Conservation (phyloP, 2,113 vertebrate genomes). For the Salvator merianae region DNA sequence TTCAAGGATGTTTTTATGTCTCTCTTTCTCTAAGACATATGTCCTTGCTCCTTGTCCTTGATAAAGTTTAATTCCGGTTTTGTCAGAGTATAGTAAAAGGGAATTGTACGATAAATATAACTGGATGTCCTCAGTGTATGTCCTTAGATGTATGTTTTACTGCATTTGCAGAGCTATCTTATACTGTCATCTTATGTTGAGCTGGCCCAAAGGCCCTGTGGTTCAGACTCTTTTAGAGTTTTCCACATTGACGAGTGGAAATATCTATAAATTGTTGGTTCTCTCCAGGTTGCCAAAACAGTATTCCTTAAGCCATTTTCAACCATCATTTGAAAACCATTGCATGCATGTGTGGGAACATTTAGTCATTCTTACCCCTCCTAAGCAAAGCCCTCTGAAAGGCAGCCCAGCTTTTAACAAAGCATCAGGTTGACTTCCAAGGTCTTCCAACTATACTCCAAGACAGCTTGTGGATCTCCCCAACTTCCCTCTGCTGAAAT, state of each 20-base stretch:
- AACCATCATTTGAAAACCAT: no score
- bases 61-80: background rate
- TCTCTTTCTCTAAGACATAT: background rate
- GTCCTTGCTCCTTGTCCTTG: background rate
- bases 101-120: background rate
- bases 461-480: background rate
- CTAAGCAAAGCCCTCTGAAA: no score
- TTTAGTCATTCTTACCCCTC: no score
- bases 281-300: background rate
- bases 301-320: background rate
- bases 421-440: no score
- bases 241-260: background rate
- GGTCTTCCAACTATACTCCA: background rate
- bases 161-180: accelerated
- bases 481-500: background rate
- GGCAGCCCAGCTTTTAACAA: no score
- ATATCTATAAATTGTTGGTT: background rate
- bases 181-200: background rate
- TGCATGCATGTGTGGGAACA: no score
- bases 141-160: background rate
- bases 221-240: background rate
- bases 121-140: accelerated
- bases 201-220: background rate
- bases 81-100: background rate
- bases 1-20: background rate